phyloP scores from a whole-genome alignment of 2,888 invertebrate species.

The Nomada goodeniana region DNA sequence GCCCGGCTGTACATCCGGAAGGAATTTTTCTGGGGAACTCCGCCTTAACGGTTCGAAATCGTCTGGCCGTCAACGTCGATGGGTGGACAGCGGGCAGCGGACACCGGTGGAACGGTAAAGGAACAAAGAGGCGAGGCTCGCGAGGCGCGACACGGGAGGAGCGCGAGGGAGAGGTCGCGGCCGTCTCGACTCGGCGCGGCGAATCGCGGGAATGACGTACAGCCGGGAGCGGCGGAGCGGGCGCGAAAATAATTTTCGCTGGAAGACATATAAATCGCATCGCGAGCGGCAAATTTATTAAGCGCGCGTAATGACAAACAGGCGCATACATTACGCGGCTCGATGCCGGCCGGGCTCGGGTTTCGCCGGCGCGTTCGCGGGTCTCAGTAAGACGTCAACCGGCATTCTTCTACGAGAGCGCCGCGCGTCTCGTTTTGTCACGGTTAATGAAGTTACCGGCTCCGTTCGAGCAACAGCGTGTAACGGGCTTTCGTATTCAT shows the following conservation, averaged over 20 bases:
- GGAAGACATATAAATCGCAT: conserved; percentile 47
- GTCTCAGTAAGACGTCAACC: conserved; percentile 65
- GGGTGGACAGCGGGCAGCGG: neutral
- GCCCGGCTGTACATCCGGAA: neutral
- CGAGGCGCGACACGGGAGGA: neutral
- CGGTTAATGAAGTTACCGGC: conserved; percentile 68
- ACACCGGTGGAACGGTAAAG: neutral
- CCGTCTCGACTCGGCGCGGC: neutral
- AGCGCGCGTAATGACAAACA: conserved; percentile 52
- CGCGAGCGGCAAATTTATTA: conserved; percentile 50
- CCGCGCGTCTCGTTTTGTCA: conserved; percentile 70
- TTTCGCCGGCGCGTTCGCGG: conserved; percentile 42
- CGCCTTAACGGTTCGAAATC: conserved; percentile 7
- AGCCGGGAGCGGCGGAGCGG: neutral
- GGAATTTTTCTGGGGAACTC: neutral
- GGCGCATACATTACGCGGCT: conserved; percentile 43
- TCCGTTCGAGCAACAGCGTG: conserved; percentile 59
- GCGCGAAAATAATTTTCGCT: conserved; percentile 48
- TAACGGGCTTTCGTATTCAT: conserved; percentile 70
- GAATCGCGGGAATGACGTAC: conserved; percentile 35
- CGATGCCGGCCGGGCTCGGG: conserved; percentile 30
- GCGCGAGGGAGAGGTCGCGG: too few relatives aligned
- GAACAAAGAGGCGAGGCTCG: neutral
- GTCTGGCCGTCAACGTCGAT: neutral
- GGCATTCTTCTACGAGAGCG: conserved; percentile 67